Percentiles rank a stretch among this genome's conserved stretches.
phyloP scores from a whole-genome alignment of 1,140 invertebrate genomes.

The Gryllus bimaculatus region DNA sequence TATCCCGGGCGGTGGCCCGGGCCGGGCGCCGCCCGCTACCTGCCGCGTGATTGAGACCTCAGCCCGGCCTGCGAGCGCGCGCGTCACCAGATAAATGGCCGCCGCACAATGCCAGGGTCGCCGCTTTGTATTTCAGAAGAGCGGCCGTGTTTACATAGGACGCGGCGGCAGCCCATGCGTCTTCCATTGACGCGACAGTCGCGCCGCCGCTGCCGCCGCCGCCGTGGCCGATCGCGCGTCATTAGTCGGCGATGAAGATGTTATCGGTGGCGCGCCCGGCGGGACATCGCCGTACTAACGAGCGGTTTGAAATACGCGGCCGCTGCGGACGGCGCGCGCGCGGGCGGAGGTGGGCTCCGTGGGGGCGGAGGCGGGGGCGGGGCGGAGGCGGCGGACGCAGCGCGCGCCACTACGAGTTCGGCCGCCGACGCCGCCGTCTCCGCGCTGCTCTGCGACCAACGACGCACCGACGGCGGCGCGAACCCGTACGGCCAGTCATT shows the following conservation, averaged over 20 bases:
- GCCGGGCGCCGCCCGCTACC: not conserved
- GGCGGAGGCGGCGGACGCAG: too few species aligned
- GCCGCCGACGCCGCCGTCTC: too few species aligned
- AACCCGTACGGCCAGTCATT: too few species aligned
- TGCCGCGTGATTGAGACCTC: not conserved
- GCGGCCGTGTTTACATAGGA: not conserved
- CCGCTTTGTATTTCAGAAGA: not conserved
- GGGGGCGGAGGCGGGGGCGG: too few species aligned
- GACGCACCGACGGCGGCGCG: too few species aligned
- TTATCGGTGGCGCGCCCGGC: slow-evolving; percentile 1
- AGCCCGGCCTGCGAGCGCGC: not conserved
- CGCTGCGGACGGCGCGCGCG: not conserved
- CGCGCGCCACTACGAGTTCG: too few species aligned
- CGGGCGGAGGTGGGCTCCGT: too few species aligned
- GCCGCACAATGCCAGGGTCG: not conserved
- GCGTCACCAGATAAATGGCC: not conserved
- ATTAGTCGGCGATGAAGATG: not conserved
- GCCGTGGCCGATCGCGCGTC: not conserved
- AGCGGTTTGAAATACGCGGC: not conserved
- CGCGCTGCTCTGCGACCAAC: too few species aligned
- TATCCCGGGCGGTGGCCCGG: too few species aligned
- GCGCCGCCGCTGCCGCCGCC: too few species aligned
- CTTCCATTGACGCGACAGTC: not conserved
- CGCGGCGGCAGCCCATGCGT: not conserved
- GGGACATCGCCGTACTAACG: not conserved